Conservation (phyloP, 2,797 vertebrate genomes). For the Aplochiton taeniatus region DNA sequence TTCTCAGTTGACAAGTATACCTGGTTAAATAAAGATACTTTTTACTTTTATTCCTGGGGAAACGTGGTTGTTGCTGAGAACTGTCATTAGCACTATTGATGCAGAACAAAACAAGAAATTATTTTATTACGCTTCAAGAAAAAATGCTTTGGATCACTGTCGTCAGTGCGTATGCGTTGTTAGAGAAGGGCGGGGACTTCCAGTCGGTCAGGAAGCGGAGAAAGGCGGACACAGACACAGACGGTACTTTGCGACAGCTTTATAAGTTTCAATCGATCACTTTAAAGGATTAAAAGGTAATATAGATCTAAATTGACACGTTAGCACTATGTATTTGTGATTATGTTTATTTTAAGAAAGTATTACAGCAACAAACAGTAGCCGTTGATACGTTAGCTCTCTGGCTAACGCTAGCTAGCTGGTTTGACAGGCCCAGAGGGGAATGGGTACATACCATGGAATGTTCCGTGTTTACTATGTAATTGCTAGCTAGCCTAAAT, state of each 20-base stretch:
- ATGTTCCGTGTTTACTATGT: conserved; percentile 28
- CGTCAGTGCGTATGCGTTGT: conserved; percentile 41
- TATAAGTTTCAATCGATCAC: conserved; percentile 19
- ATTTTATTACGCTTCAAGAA: not conserved
- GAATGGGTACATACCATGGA: conserved; percentile 33
- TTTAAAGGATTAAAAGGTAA: not conserved
- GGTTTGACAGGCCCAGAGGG: conserved; percentile 66
- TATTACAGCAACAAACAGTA: no score
- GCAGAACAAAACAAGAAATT: not conserved
- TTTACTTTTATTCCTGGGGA: not conserved
- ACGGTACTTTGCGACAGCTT: conserved; percentile 29
- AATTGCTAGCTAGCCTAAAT: not conserved
- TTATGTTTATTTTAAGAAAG: not conserved
- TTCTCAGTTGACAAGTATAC: not conserved
- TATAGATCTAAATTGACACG: not conserved
- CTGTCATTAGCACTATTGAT: not conserved
- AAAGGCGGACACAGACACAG: conserved; percentile 73
- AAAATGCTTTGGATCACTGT: not conserved
- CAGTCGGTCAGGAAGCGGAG: conserved; percentile 72
- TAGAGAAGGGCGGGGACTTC: conserved; percentile 56
- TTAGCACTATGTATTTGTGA: not conserved
- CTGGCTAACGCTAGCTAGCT: not conserved
- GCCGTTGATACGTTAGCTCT: not conserved
- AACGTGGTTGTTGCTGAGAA: not conserved
- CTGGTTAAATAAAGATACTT: not conserved